Conservation (phyloP, 2,113 vertebrate species). For the Platysteira castanea region DNA sequence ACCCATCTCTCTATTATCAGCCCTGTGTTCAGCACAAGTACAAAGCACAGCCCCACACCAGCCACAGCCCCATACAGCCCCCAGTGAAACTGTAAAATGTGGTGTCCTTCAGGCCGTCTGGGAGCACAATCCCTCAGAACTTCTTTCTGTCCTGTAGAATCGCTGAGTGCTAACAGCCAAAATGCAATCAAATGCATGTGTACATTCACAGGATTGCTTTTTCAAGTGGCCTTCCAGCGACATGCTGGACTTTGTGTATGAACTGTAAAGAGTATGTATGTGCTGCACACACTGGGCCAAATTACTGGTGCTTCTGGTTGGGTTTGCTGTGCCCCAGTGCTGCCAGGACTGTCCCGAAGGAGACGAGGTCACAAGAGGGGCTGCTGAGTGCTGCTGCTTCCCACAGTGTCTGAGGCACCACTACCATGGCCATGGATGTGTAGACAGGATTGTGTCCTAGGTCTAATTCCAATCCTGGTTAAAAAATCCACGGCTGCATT, state of each 20-base stretch:
- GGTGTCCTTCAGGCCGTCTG: neutral
- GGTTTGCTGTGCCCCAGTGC: neutral
- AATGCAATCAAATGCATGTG: neutral
- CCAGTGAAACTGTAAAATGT: neutral
- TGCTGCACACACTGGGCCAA: neutral
- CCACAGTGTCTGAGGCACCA: neutral
- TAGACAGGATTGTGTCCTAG: neutral
- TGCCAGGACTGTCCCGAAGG: neutral
- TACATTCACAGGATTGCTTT: neutral
- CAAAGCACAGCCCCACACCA: neutral
- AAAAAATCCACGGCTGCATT: neutral
- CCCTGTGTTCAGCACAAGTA: neutral
- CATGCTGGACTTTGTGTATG: neutral
- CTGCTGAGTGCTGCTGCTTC: neutral
- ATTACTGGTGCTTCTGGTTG: neutral
- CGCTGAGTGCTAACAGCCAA: neutral
- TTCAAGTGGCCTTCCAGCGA: neutral
- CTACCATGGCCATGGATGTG: neutral
- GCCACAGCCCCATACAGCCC: neutral
- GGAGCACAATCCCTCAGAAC: neutral
- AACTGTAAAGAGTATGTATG: neutral
- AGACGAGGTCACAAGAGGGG: neutral
- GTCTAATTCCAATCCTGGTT: neutral
- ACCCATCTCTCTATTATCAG: neutral
- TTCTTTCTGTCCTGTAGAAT: neutral